phyloP scores from a whole-genome alignment of 2,888 invertebrate species.

The Onthophagus sagittarius region DNA sequence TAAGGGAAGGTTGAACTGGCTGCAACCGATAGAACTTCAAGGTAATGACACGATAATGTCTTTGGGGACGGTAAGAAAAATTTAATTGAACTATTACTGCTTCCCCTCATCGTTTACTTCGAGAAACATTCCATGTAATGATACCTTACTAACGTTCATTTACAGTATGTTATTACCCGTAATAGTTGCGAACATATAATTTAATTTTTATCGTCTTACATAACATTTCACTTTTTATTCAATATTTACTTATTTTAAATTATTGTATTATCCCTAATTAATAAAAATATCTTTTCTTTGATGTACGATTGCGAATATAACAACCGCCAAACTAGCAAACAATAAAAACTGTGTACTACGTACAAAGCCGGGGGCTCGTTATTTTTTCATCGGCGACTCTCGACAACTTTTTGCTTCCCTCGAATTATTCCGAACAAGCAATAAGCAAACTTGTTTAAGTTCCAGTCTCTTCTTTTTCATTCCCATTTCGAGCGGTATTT shows the following conservation, averaged over 20 bases:
- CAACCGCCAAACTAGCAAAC: neutral
- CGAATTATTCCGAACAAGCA: conserved; percentile 42
- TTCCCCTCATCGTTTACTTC: neutral
- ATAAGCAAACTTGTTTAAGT: conserved; percentile 47
- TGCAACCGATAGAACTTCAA: neutral
- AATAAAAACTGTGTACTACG: conserved; percentile 1
- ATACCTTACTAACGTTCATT: neutral
- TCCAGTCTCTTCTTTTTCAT: conserved; percentile 43
- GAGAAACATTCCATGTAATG: neutral
- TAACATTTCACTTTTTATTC: neutral
- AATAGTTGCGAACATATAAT: neutral
- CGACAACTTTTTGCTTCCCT: conserved; percentile 31
- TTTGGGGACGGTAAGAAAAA: neutral
- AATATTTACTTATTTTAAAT: neutral
- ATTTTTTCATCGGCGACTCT: conserved; percentile 14
- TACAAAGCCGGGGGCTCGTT: neutral
- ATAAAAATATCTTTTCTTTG: neutral
- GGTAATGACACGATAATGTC: neutral
- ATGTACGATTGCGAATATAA: neutral
- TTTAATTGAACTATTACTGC: neutral
- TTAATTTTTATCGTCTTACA: neutral
- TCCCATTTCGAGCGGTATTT: conserved; percentile 44
- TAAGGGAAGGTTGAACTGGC: neutral
- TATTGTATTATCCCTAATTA: neutral
- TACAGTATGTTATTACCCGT: neutral